A percentile compares a stretch with the other conserved stretches of the same genome.
Evolutionary conservation across 2,888 invertebrate genomes (phyloP).

Genomic region (Fragum sueziense): DNA sequence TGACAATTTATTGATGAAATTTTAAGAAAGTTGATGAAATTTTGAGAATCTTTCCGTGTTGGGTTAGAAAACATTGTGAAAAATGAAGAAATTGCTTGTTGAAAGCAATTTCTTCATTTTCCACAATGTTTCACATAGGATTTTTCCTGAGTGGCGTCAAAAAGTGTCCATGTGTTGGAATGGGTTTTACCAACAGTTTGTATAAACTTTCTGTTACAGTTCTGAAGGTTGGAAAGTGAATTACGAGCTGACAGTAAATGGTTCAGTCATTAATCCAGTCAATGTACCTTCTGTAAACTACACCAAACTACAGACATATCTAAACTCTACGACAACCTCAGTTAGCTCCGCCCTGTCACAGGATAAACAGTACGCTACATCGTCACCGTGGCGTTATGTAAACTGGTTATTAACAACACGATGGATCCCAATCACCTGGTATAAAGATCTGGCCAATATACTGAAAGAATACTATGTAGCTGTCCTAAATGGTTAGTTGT

Average conservation of each 20-base stretch:
- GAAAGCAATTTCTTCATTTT: too few relatives aligned
- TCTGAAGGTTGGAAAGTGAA: slow-evolving; percentile 42
- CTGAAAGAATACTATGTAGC: slow-evolving; percentile 10
- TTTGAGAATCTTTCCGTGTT: too few relatives aligned
- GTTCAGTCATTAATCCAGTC: slow-evolving; percentile 34
- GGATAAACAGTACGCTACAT: slow-evolving; percentile 8
- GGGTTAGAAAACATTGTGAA: too few relatives aligned
- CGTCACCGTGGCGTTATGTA: slow-evolving; percentile 51
- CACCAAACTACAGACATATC: slow-evolving; percentile 25
- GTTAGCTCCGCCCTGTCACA: slow-evolving; percentile 25
- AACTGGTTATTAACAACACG: slow-evolving; percentile 53
- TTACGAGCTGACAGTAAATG: slow-evolving; percentile 42
- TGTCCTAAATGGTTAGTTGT: not conserved
- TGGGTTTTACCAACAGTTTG: too few relatives aligned
- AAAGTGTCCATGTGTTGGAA: too few relatives aligned
- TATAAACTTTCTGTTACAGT: not conserved
- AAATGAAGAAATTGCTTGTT: too few relatives aligned
- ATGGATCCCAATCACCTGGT: slow-evolving; percentile 60
- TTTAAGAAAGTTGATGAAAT: too few relatives aligned
- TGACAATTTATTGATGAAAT: too few relatives aligned
- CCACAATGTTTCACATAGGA: too few relatives aligned
- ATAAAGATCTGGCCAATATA: slow-evolving; percentile 13
- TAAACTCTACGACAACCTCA: slow-evolving; percentile 41
- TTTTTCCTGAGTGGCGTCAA: too few relatives aligned
- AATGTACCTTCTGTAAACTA: slow-evolving; percentile 41